A percentile compares a stretch with the other conserved stretches of the same genome.
Conservation (phyloP, 2,797 vertebrate species). For the Catostomus latipinnis region DNA sequence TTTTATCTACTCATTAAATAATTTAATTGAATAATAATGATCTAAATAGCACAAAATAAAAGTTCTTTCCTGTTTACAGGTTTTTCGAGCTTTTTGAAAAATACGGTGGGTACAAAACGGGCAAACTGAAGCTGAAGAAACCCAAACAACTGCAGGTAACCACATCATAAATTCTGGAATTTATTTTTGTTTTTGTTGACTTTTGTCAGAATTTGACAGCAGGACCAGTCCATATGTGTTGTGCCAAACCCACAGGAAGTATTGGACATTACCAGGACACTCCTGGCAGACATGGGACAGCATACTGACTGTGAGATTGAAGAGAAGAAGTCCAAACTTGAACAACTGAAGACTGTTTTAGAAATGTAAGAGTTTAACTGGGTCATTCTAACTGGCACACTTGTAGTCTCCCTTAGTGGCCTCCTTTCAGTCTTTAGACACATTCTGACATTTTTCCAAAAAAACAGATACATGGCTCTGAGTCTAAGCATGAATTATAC, state of each 20-base stretch:
- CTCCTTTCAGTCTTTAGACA: neutral
- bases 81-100: conserved; percentile 98
- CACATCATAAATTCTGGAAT: neutral
- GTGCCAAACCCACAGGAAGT: conserved; percentile 83
- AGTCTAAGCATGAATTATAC: neutral
- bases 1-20: neutral
- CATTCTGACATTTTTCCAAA: conserved; percentile 4
- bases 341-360: conserved; percentile 96
- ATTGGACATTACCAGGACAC: conserved; percentile 92
- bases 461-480: neutral
- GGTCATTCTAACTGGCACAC: conserved; percentile 44
- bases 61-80: conserved; percentile 70
- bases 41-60: neutral
- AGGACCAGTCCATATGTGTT: conserved; percentile 1
- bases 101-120: conserved; percentile 95
- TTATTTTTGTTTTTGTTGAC: neutral
- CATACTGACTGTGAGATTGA: conserved; percentile 91
- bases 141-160: conserved; percentile 96
- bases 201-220: neutral
- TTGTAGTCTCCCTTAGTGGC: conserved; percentile 4
- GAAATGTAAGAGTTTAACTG: conserved; percentile 82
- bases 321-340: conserved; percentile 94
- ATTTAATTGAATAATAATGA: neutral
- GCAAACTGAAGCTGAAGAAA: conserved; percentile 96
- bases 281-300: conserved; percentile 88